phyloP scores from a whole-genome alignment of 37 sponge, comb jelly and placozoan genomes.

The Spongilla lacustris region DNA sequence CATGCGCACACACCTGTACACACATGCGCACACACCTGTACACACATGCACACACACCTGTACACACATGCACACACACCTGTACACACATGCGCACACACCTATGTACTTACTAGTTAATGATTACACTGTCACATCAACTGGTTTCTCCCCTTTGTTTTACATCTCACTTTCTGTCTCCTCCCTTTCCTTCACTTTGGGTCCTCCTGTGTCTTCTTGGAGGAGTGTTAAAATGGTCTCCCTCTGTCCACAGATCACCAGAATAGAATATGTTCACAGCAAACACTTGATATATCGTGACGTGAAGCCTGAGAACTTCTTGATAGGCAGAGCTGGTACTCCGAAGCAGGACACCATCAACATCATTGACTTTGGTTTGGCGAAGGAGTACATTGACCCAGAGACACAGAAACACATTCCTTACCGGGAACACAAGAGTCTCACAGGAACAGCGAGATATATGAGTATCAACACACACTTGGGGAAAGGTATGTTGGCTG shows the following conservation, averaged over 20 bases:
- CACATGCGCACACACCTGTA: no score
- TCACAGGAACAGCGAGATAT: slow-evolving; percentile 99
- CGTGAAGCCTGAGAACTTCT: slow-evolving; percentile 99
- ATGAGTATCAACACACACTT: slow-evolving; percentile 99
- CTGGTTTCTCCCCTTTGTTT: no score
- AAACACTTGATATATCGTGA: slow-evolving; percentile 97
- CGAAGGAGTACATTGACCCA: slow-evolving; percentile 98
- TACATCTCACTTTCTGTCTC: no score
- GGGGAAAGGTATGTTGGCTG: slow-evolving; percentile 91
- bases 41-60: no score
- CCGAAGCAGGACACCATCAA: slow-evolving; percentile 85
- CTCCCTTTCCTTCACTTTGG: no score
- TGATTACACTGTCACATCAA: no score
- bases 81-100: no score
- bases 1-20: no score
- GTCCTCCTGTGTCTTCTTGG: no score
- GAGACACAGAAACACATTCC: slow-evolving; percentile 96
- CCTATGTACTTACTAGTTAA: no score
- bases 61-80: no score
- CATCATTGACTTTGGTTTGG: slow-evolving; percentile 99
- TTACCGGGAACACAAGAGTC: slow-evolving; percentile 98
- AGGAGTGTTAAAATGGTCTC: no score
- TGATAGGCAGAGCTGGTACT: slow-evolving; percentile 85
- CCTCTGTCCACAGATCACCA: slow-evolving; percentile 60
- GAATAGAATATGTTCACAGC: slow-evolving; percentile 97